A percentile compares a stretch with the other conserved stretches of the same genome.
Evolutionary conservation across 53 echinoderm and acorn worm genomes (phyloP).

Genomic region (Henricia sp.): DNA sequence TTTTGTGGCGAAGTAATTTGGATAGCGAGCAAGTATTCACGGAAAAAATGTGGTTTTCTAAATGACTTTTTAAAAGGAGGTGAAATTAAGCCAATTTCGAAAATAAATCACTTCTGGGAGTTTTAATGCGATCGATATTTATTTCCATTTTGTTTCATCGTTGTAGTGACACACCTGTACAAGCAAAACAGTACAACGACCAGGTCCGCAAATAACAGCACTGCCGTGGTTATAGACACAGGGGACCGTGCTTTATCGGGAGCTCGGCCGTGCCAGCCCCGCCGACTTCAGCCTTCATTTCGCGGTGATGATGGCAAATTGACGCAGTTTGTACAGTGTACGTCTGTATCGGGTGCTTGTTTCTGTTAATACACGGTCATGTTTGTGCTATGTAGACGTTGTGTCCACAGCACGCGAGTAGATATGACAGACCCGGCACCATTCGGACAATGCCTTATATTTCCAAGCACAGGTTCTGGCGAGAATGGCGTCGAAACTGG

Average conservation of each 20-base stretch:
- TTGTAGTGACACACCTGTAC: conserved; percentile 30
- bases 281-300: conserved; percentile 19
- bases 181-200: conserved; percentile 61
- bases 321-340: background rate
- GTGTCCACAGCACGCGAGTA: conserved; percentile 15
- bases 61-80: no score
- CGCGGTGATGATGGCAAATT: conserved; percentile 15
- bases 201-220: conserved; percentile 52
- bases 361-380: conserved; percentile 54
- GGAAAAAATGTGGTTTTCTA: no score
- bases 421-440: background rate
- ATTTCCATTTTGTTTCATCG: conserved; percentile 23
- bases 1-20: no score
- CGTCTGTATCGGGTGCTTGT: conserved; percentile 3
- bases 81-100: conserved; percentile 27
- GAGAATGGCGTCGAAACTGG: no score
- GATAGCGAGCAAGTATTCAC: no score
- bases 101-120: conserved; percentile 20
- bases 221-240: conserved; percentile 5
- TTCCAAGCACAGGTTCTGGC: no score
- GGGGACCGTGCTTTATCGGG: background rate
- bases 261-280: conserved; percentile 29
- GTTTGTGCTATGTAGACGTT: conserved; percentile 42
- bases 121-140: conserved; percentile 34
- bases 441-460: no score